Conservation (phyloP, 2,797 vertebrate genomes). For the Siniperca obscura region DNA sequence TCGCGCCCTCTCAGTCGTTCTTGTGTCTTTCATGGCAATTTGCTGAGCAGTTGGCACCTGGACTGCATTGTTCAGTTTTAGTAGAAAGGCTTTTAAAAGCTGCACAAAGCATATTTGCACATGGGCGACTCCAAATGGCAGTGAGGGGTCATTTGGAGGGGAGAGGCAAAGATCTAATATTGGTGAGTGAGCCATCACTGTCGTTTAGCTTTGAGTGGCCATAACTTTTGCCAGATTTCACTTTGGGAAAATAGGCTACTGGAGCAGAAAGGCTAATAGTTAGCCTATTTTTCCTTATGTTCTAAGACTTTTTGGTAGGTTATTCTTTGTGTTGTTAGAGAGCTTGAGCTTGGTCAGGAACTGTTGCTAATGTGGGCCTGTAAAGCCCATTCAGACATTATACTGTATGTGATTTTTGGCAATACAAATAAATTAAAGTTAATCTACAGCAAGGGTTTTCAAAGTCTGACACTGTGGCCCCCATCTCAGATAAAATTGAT, state of each 20-base stretch:
- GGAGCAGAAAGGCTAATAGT: background rate
- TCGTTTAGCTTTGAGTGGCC: slow-evolving; percentile 23
- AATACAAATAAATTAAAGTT: background rate
- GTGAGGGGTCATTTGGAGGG: slow-evolving; percentile 26
- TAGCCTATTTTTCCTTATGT: slow-evolving; percentile 1
- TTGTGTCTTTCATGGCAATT: slow-evolving; percentile 33
- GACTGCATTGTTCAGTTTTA: slow-evolving; percentile 24
- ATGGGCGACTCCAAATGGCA: slow-evolving; percentile 17
- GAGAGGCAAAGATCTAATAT: slow-evolving; percentile 2
- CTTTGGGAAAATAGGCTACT: slow-evolving; percentile 18
- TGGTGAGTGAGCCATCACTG: slow-evolving; percentile 31
- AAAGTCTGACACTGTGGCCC: background rate
- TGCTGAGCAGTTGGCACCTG: slow-evolving; percentile 49
- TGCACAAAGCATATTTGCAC: slow-evolving; percentile 45
- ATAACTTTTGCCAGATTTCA: slow-evolving; percentile 29
- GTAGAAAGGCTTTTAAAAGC: slow-evolving; percentile 25
- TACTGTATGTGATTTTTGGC: background rate
- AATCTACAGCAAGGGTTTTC: background rate
- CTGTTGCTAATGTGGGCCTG: background rate
- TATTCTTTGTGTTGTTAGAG: background rate
- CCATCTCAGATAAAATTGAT: background rate
- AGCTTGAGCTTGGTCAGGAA: background rate
- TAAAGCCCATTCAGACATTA: background rate
- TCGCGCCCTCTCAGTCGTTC: slow-evolving; percentile 14
- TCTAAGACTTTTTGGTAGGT: background rate